Conservation (phyloP, 2,113 vertebrate species). For the Nothobranchius kuhntae region DNA sequence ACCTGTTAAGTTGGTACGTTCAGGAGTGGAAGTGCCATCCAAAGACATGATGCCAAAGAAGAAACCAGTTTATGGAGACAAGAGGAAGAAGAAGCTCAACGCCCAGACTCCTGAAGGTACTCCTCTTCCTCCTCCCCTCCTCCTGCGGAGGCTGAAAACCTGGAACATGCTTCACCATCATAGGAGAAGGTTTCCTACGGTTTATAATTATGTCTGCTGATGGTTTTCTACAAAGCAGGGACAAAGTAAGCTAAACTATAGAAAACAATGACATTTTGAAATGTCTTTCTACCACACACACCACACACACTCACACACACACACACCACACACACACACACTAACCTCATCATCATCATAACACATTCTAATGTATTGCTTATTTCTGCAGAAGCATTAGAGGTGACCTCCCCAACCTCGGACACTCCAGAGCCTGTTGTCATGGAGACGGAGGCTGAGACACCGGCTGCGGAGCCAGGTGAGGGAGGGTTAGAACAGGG, state of each 20-base stretch:
- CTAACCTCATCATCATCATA: background rate
- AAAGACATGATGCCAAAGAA: slow-evolving; percentile 97
- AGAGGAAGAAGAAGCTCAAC: slow-evolving; percentile 89
- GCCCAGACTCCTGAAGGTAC: slow-evolving; percentile 88
- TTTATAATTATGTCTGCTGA: too few relatives aligned
- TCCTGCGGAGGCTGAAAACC: too few relatives aligned
- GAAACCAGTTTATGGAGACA: slow-evolving; percentile 93
- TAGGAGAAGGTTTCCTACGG: too few relatives aligned
- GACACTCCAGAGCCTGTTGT: slow-evolving; percentile 77
- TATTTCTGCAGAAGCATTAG: slow-evolving; percentile 65
- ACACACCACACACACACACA: too few relatives aligned
- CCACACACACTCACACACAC: too few relatives aligned
- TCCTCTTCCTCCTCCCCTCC: background rate
- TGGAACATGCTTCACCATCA: too few relatives aligned
- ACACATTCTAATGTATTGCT: too few relatives aligned
- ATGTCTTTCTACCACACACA: too few relatives aligned
- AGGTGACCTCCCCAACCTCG: slow-evolving; percentile 77
- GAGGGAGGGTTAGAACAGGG: slow-evolving; percentile 1
- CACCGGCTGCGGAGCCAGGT: slow-evolving; percentile 75
- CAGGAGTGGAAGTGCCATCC: slow-evolving; percentile 97
- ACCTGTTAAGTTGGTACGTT: slow-evolving; percentile 55
- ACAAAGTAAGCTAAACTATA: too few relatives aligned
- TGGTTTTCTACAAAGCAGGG: too few relatives aligned
- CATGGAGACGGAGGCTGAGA: slow-evolving; percentile 46
- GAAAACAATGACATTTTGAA: too few relatives aligned